Conservation (phyloP, 2,888 invertebrate species). For the Limnephilus rhombicus region DNA sequence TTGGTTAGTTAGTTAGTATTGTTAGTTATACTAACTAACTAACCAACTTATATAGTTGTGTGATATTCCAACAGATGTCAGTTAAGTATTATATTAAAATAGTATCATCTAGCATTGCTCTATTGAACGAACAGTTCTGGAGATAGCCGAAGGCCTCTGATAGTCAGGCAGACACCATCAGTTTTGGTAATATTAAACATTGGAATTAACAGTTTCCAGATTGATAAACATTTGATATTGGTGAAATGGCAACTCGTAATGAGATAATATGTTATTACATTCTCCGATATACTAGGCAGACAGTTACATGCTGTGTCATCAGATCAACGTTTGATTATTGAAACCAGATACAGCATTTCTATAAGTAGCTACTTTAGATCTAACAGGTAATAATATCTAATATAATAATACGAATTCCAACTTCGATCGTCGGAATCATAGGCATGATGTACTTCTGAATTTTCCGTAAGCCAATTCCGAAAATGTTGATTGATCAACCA, state of each 20-base stretch:
- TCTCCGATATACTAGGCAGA: not conserved
- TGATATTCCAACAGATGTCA: too few relatives aligned
- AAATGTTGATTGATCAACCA: slow-evolving; percentile 63
- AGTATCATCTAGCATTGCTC: too few relatives aligned
- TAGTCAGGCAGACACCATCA: too few relatives aligned
- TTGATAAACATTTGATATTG: not conserved
- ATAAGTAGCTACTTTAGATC: not conserved
- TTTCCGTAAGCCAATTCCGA: slow-evolving; percentile 16
- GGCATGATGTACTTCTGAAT: not conserved
- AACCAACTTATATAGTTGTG: too few relatives aligned
- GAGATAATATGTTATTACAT: not conserved
- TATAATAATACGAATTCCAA: not conserved
- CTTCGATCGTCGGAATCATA: not conserved
- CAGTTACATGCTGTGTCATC: not conserved
- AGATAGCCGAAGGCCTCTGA: too few relatives aligned
- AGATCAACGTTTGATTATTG: not conserved
- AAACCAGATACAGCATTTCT: not conserved
- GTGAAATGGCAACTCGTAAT: not conserved
- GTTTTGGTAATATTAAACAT: too few relatives aligned
- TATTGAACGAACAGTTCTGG: too few relatives aligned
- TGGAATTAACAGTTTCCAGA: not conserved
- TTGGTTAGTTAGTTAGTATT: too few relatives aligned
- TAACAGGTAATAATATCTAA: not conserved
- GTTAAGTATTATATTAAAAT: too few relatives aligned
- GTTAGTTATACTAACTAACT: too few relatives aligned